A percentile compares a stretch with the other conserved stretches of the same genome.
phyloP scores from a whole-genome alignment of 1,140 invertebrate species.

The Drosophila albomicans region DNA sequence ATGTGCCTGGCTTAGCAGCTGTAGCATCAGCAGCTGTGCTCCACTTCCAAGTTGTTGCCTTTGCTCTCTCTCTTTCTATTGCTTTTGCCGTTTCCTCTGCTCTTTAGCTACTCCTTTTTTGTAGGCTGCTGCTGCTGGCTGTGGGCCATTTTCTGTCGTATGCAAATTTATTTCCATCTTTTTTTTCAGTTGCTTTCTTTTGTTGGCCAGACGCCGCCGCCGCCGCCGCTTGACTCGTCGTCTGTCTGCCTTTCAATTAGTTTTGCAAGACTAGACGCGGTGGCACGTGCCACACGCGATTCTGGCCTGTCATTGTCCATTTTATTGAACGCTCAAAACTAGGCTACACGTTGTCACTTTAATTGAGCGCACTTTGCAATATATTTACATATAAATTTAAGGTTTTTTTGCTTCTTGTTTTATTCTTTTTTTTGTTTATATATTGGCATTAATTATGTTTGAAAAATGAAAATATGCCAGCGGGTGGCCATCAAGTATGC shows the following conservation, averaged over 20 bases:
- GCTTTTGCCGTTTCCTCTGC: constrained; percentile 3
- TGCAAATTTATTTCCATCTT: constrained; percentile 65
- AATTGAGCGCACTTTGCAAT: constrained; percentile 54
- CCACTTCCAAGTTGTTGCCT: constrained; percentile 56
- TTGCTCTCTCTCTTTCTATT: constrained; percentile 5
- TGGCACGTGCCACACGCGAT: constrained; percentile 58
- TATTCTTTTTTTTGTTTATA: constrained; percentile 30
- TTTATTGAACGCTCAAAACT: constrained; percentile 45
- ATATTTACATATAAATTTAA: constrained; percentile 13
- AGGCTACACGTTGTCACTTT: constrained; percentile 50
- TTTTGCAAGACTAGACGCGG: constrained; percentile 65
- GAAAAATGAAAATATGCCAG: constrained; percentile 66
- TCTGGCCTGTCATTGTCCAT: constrained; percentile 24
- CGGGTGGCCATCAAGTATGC: constrained; percentile 58
- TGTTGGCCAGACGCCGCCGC: constrained; percentile 32
- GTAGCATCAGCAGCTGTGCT: constrained; percentile 61
- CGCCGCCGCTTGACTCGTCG: constrained; percentile 32
- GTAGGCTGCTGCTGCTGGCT: constrained; percentile 51
- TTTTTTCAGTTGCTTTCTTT: constrained; percentile 30
- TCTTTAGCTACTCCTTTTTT: constrained; percentile 40
- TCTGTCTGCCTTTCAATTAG: constrained; percentile 76
- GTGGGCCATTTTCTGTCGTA: constrained; percentile 50
- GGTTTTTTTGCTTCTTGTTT: constrained; percentile 7
- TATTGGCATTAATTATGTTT: constrained; percentile 61
- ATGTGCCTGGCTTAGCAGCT: constrained; percentile 28